phyloP scores from a whole-genome alignment of 2,797 vertebrate genomes.

The Karalla daura region DNA sequence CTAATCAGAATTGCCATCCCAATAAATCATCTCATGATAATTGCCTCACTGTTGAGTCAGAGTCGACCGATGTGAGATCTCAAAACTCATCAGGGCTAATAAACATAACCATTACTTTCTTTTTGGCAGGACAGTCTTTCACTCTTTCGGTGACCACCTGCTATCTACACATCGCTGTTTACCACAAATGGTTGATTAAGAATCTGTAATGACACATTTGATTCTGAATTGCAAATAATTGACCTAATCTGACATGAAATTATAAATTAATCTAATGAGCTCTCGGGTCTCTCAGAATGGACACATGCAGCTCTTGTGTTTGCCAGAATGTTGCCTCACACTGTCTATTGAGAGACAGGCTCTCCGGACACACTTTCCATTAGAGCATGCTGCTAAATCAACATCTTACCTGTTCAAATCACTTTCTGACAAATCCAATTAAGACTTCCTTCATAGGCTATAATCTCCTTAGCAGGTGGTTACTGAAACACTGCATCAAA shows the following conservation, averaged over 20 bases:
- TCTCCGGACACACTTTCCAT: background rate
- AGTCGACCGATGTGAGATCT: constrained; percentile 2
- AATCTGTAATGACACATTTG: constrained; percentile 3
- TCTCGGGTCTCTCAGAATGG: constrained; percentile 10
- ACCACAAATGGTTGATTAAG: background rate
- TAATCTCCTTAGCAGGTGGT: background rate
- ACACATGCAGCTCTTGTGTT: constrained; percentile 3
- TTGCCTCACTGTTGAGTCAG: constrained; percentile 13
- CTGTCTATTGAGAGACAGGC: background rate
- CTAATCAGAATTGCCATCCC: constrained; percentile 1
- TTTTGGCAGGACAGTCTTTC: background rate
- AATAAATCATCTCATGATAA: constrained; percentile 6
- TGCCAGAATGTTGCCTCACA: constrained; percentile 5
- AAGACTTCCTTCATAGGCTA: background rate
- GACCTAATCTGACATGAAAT: constrained; percentile 24
- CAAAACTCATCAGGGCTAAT: constrained; percentile 14
- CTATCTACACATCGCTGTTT: background rate
- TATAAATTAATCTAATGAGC: constrained; percentile 30
- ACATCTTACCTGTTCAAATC: constrained; percentile 11
- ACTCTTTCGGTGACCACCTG: background rate
- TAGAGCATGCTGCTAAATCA: constrained; percentile 10
- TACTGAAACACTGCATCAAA: background rate
- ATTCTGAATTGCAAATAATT: constrained; percentile 15
- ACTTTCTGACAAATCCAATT: constrained; percentile 9
- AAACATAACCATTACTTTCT: constrained; percentile 16